Evolutionary conservation across 2,797 vertebrate genomes (phyloP).

Genomic region (Mus spretus): DNA sequence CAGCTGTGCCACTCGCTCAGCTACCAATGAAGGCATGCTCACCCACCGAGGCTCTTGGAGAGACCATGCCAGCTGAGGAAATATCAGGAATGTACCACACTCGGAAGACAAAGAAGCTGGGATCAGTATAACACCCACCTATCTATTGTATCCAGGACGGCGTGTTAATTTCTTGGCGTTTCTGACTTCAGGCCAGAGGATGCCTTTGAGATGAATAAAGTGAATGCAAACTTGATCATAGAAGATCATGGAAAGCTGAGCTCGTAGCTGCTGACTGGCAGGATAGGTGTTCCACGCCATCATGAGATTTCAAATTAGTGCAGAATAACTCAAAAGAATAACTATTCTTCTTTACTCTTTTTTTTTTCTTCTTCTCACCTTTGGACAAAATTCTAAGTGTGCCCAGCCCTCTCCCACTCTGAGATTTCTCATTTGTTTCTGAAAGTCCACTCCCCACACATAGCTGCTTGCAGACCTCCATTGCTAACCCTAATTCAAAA

Average conservation of each 20-base stretch:
- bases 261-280: too few species aligned
- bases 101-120: not conserved
- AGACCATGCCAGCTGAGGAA: too few species aligned
- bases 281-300: fast-evolving
- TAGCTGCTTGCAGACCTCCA: not conserved
- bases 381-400: not conserved
- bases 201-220: not conserved
- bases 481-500: not conserved
- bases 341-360: not conserved
- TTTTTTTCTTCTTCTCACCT: not conserved
- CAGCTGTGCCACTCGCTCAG: not conserved
- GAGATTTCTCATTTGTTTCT: not conserved
- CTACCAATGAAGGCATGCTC: fast-evolving
- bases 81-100: fast-evolving
- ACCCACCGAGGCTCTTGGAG: too few species aligned
- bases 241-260: not conserved
- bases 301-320: not conserved
- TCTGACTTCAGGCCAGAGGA: not conserved
- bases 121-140: fast-evolving
- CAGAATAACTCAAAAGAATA: not conserved
- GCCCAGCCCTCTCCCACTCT: not conserved
- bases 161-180: not conserved
- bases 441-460: not conserved
- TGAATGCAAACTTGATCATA: not conserved
- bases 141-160: not conserved